Conservation (phyloP, 2,113 vertebrate species). For the Myanophis thanlyinensis region DNA sequence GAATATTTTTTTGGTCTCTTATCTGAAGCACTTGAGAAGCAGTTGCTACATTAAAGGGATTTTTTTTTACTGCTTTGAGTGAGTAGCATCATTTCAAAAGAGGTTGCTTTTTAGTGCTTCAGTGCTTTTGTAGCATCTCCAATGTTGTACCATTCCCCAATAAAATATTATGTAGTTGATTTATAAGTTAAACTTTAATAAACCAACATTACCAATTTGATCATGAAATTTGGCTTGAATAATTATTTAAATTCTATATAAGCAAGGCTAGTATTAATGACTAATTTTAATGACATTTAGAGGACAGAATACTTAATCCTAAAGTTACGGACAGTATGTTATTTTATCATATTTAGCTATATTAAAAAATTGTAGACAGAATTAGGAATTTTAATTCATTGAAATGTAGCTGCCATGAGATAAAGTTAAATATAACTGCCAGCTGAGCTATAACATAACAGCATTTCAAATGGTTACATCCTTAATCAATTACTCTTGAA, state of each 20-base stretch:
- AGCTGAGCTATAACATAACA: background rate
- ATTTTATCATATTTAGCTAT: background rate
- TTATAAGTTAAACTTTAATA: conserved; percentile 33
- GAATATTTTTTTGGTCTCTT: background rate
- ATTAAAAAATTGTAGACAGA: background rate
- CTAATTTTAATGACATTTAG: conserved; percentile 18
- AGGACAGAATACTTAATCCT: background rate
- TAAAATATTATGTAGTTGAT: background rate
- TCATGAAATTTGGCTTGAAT: conserved; percentile 23
- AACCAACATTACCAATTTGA: conserved; percentile 21
- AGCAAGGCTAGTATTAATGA: conserved; percentile 21
- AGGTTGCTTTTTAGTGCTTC: background rate
- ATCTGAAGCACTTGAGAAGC: background rate
- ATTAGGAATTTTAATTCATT: background rate
- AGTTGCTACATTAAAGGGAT: background rate
- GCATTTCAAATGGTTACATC: background rate
- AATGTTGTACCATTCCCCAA: background rate
- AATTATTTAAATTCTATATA: conserved; percentile 19
- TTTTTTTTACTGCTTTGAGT: conserved; percentile 1
- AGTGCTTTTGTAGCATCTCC: background rate
- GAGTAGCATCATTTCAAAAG: conserved; percentile 9
- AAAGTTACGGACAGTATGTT: background rate
- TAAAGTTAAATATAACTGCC: background rate
- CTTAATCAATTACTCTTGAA: background rate
- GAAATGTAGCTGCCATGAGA: background rate